Evolutionary conservation across 64 coral and sea anemone species (phyloP).

Genomic region (Pocillopora verrucosa): DNA sequence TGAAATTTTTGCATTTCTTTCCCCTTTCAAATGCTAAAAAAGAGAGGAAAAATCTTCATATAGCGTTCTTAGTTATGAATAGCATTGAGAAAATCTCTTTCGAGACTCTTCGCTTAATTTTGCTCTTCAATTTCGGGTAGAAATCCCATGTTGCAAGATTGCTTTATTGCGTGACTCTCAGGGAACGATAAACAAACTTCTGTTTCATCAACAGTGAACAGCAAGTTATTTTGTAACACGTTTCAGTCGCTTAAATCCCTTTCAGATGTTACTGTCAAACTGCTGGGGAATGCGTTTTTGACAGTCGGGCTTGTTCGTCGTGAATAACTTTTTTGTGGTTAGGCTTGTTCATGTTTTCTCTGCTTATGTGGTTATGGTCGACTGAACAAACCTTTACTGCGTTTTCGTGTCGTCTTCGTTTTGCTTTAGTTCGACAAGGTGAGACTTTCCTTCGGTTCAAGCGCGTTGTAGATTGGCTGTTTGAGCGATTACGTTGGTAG

Average conservation of each 20-base stretch:
- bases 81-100: neutral
- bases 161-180: conserved; percentile 18
- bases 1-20: neutral
- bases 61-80: neutral
- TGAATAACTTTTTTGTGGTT: neutral
- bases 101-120: neutral
- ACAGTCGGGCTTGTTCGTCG: neutral
- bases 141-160: neutral
- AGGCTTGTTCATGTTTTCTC: neutral
- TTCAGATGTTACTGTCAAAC: neutral
- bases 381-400: neutral
- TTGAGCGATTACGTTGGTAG: neutral
- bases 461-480: neutral
- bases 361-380: conserved; percentile 2
- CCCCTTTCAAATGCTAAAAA: neutral
- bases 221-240: neutral
- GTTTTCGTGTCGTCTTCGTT: conserved; percentile 6
- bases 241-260: neutral
- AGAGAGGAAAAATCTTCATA: neutral
- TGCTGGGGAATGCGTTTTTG: neutral
- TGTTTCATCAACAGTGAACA: neutral
- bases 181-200: conserved; percentile 3
- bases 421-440: neutral
- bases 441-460: neutral
- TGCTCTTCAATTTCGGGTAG: neutral